Evolutionary conservation across 2,888 invertebrate genomes (phyloP).

Genomic region (Clunio marinus): DNA sequence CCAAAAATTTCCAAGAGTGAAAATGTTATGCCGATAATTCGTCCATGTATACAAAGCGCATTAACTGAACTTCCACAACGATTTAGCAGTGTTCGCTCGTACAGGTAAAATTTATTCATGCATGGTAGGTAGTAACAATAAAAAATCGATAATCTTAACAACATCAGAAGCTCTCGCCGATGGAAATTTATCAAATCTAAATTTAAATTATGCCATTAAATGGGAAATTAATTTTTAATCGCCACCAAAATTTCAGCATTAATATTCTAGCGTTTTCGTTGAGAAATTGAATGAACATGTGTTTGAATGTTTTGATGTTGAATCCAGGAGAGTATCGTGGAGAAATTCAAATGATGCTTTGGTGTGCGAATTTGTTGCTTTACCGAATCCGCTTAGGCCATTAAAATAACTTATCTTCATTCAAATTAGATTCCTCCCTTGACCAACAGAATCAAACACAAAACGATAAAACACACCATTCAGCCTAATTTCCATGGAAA

Average conservation of each 20-base stretch:
- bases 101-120: conserved; percentile 16
- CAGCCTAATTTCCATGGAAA: conserved; percentile 32
- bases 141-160: neutral
- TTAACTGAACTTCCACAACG: conserved; percentile 8
- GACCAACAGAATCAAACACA: neutral
- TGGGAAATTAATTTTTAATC: conserved; percentile 25
- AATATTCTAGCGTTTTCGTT: neutral
- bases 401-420: conserved; percentile 23
- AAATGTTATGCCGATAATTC: neutral
- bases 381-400: neutral
- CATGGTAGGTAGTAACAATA: neutral
- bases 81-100: neutral
- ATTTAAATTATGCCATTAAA: conserved; percentile 14
- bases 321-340: too few relatives aligned
- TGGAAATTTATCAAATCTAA: neutral
- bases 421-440: neutral
- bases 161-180: neutral
- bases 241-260: neutral
- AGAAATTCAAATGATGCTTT: neutral
- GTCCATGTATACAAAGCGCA: conserved; percentile 11
- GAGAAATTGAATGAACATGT: neutral
- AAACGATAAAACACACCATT: conserved; percentile 25
- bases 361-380: too few relatives aligned
- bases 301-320: too few relatives aligned
- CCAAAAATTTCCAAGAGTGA: conserved; percentile 24